Percentiles rank a stretch among this genome's conserved stretches.
Evolutionary conservation across 2,888 invertebrate species (phyloP).

Genomic region (Dromius quadrimaculatus): DNA sequence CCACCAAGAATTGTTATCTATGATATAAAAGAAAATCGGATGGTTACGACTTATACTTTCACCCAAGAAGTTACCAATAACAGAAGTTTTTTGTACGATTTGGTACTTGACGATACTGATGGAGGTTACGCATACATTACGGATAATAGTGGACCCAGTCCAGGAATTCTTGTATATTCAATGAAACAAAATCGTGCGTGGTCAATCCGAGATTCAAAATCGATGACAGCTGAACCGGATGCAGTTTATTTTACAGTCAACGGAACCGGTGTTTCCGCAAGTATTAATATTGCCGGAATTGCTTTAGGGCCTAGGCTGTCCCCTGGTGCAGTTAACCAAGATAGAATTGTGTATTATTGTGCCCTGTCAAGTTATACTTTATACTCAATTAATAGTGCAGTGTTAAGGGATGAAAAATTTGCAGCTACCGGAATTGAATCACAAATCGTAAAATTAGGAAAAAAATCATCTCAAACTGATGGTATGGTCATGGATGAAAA

Average conservation of each 20-base stretch:
- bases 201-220: constrained; percentile 74
- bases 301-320: constrained; percentile 73
- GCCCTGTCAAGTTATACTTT: constrained; percentile 78
- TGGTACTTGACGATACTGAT: constrained; percentile 79
- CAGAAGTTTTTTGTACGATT: constrained; percentile 76
- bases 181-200: constrained; percentile 75
- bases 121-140: constrained; percentile 78
- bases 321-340: constrained; percentile 57
- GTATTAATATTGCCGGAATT: constrained; percentile 78
- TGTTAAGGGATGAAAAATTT: constrained; percentile 71
- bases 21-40: constrained; percentile 73
- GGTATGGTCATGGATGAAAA: constrained; percentile 82
- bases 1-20: constrained; percentile 77
- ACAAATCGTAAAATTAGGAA: constrained; percentile 72
- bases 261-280: constrained; percentile 70
- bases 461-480: constrained; percentile 77
- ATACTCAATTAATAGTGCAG: constrained; percentile 74
- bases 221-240: constrained; percentile 74
- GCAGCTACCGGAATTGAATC: constrained; percentile 59
- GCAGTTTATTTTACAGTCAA: constrained; percentile 74
- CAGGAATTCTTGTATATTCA: constrained; percentile 78
- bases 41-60: constrained; percentile 71
- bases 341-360: constrained; percentile 73
- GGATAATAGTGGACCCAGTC: constrained; percentile 76
- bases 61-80: constrained; percentile 72